A percentile compares a stretch with the other conserved stretches of the same genome.
Evolutionary conservation across 2,888 invertebrate species (phyloP).

Genomic region (Oconnorella tubifera): DNA sequence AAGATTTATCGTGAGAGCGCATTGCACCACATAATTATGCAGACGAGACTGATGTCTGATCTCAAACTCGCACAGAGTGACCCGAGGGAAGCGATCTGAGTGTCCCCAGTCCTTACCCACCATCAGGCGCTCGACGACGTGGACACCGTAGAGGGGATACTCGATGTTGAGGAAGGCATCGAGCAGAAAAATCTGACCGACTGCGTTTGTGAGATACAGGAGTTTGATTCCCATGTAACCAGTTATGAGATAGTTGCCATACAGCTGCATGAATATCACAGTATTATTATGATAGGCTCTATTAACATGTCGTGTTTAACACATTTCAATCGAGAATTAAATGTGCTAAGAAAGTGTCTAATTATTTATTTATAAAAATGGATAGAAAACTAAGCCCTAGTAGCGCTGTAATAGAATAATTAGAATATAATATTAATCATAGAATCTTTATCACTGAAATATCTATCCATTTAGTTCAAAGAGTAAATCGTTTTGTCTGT

Average conservation of each 20-base stretch:
- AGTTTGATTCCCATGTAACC: slow-evolving; percentile 58
- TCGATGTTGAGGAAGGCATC: slow-evolving; percentile 58
- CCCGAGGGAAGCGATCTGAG: slow-evolving; percentile 52
- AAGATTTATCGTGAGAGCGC: slow-evolving; percentile 41
- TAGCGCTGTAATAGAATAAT: too few relatives aligned
- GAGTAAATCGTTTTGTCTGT: too few relatives aligned
- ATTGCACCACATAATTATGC: slow-evolving; percentile 42
- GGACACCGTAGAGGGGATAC: slow-evolving; percentile 56
- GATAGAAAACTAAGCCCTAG: too few relatives aligned
- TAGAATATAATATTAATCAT: too few relatives aligned
- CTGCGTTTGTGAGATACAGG: slow-evolving; percentile 56
- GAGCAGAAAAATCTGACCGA: slow-evolving; percentile 58
- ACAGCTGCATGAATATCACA: slow-evolving; percentile 38
- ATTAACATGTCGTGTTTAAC: too few relatives aligned
- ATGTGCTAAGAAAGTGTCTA: too few relatives aligned
- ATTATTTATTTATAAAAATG: too few relatives aligned
- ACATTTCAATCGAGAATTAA: too few relatives aligned
- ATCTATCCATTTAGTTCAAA: too few relatives aligned
- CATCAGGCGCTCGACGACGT: slow-evolving; percentile 58
- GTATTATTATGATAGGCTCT: too few relatives aligned
- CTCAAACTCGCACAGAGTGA: slow-evolving; percentile 56
- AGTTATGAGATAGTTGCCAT: slow-evolving; percentile 58
- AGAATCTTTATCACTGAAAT: too few relatives aligned
- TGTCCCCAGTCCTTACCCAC: slow-evolving; percentile 52
- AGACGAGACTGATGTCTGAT: slow-evolving; percentile 42